phyloP scores from a whole-genome alignment of 53 echinoderm and acorn worm genomes.

The Zoroaster sp. region DNA sequence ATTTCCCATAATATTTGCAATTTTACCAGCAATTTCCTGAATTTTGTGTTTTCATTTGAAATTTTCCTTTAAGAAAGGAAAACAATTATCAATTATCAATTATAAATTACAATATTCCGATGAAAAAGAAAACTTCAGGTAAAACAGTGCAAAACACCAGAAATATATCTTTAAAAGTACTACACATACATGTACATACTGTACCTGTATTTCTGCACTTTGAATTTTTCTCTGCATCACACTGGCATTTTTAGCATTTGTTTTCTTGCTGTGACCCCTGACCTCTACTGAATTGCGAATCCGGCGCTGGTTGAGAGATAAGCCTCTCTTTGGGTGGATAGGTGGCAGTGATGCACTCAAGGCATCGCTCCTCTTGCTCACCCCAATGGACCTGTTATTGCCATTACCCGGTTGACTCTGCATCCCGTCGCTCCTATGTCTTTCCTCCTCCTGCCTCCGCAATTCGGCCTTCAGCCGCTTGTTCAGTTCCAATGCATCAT shows the following conservation, averaged over 20 bases:
- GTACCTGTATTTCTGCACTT: slow-evolving; percentile 13
- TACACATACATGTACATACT: not conserved
- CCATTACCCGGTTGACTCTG: not conserved
- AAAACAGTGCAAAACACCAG: too few species aligned
- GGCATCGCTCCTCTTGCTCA: not conserved
- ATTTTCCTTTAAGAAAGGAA: not conserved
- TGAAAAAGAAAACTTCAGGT: too few species aligned
- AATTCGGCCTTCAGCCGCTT: slow-evolving; percentile 40
- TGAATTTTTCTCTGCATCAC: slow-evolving; percentile 14
- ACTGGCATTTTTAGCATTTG: not conserved
- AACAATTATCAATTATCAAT: not conserved
- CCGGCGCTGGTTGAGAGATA: not conserved
- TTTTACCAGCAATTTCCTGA: not conserved
- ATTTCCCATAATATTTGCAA: not conserved
- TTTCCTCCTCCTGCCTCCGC: slow-evolving; percentile 6
- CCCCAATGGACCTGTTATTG: not conserved
- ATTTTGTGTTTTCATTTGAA: not conserved
- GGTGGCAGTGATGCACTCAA: slow-evolving; percentile 29
- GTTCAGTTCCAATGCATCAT: slow-evolving; percentile 39
- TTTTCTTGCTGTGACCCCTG: not conserved
- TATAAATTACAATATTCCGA: too few species aligned
- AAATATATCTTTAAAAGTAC: not conserved
- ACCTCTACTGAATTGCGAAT: slow-evolving; percentile 1
- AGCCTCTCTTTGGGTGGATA: slow-evolving; percentile 23
- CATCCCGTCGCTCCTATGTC: not conserved